Evolutionary conservation across 2,113 vertebrate genomes (phyloP).

Genomic region (Esox niger): DNA sequence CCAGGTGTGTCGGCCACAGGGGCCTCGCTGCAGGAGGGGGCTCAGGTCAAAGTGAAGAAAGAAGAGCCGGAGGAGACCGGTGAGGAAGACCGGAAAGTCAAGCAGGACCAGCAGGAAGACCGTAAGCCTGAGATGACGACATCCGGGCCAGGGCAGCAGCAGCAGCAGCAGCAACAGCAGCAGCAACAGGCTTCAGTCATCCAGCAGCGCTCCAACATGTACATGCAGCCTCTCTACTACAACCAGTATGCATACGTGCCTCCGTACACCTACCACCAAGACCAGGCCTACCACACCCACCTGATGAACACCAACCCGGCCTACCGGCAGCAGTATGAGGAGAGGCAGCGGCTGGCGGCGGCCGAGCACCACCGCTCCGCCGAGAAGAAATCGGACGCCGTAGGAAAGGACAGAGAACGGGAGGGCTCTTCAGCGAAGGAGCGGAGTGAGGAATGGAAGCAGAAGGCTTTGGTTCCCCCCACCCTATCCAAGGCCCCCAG

Average conservation of each 20-base stretch:
- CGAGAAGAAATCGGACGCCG: constrained; percentile 79
- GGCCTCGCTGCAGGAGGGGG: constrained; percentile 67
- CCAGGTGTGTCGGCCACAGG: constrained; percentile 69
- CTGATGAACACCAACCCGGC: constrained; percentile 85
- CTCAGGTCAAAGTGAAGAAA: constrained; percentile 83
- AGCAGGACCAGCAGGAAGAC: constrained; percentile 81
- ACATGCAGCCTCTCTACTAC: constrained; percentile 93
- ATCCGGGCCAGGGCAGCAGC: constrained; percentile 77
- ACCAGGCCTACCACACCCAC: constrained; percentile 91
- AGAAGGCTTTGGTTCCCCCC: constrained; percentile 81
- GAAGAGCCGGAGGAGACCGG: constrained; percentile 81
- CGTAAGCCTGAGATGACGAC: constrained; percentile 77
- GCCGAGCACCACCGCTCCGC: constrained; percentile 75
- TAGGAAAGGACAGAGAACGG: constrained; percentile 76
- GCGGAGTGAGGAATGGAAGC: constrained; percentile 92
- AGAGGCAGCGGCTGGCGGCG: constrained; percentile 80
- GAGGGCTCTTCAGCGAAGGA: constrained; percentile 76
- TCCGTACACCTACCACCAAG: constrained; percentile 86
- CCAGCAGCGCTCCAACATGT: constrained; percentile 92
- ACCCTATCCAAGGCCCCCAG: constrained; percentile 87
- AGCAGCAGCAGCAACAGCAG: constrained; percentile 40
- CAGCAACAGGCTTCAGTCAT: constrained; percentile 90
- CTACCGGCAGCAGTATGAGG: constrained; percentile 90
- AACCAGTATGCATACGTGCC: constrained; percentile 93
- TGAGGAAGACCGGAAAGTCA: constrained; percentile 73